Evolutionary conservation across 2,113 vertebrate genomes (phyloP), one percentile per base, ranked within the genome.

Genomic region (Macquaria ambigua): DNA sequence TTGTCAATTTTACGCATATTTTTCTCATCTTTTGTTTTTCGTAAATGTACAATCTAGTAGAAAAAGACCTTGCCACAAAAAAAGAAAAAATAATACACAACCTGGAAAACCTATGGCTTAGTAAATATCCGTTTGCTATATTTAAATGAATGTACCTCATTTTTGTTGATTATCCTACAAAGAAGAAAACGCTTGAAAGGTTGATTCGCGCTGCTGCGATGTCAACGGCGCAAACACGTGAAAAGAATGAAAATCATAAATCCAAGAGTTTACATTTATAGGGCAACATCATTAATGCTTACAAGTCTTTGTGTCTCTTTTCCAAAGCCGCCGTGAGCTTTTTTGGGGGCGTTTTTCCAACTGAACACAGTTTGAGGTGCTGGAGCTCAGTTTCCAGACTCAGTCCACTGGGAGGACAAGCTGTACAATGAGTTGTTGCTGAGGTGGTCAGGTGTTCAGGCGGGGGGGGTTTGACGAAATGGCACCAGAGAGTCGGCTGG

Each of bases 81-180:
- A 90, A 59, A n/a, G 9, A 74, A 81, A 59, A 25, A 81, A 77
- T 14, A 53, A 80, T 63, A 79, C 53, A 90, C 75, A 79, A 86
- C 85, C 83, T 94, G 91, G 88, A 93, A 93, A 93, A 94, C 83
- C 93, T 94, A 96, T 96, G 95, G 95, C 95, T 96, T 95, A 88
- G 92, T 95, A 93, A 93, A 94, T 92, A 94, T 94, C 85, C 67
- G 48, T 87, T 94, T 94, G 92, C 93, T 95, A 93, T 93, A 94
- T 93, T 92, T 89, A 89, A 93, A 94, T 87, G 83, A 92, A 94
- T 82, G 89, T 79, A 94, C 84, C 81, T 90, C 91, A 90, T 86
- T 70, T 56, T 64, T 82, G 84, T 89, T 74, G 86, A 85, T 91
- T 90, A 90, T 88, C 84, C 71, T 56, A 89, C 72, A 76, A 77